These are phyloP conservation scores for Thunnus thynnus DNA, from an alignment of 2,113 vertebrate genomes.

Conservation along the genomic window DNA sequence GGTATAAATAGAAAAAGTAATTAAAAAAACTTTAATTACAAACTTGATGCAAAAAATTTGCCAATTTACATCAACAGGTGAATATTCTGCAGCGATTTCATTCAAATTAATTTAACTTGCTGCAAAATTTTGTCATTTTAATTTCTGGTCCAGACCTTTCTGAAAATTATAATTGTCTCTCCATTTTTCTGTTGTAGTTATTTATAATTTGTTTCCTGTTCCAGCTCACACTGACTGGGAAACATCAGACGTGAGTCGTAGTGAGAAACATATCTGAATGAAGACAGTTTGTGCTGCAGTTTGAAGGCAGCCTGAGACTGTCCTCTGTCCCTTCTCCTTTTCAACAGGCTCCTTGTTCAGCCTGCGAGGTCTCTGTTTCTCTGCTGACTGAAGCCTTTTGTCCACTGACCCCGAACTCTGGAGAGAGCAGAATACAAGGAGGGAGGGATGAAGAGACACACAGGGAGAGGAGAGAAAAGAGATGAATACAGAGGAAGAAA, in stretches of 20 bases:
- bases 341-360: constrained; percentile 12
- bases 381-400: constrained; percentile 18
- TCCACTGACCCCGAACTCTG: not conserved
- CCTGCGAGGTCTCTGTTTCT: not conserved
- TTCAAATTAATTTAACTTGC: too few species aligned
- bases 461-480: not conserved
- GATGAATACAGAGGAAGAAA: not conserved
- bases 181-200: not conserved
- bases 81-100: too few species aligned
- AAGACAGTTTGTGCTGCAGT: not conserved
- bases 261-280: not conserved
- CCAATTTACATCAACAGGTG: too few species aligned
- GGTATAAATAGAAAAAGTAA: too few species aligned
- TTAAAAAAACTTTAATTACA: too few species aligned
- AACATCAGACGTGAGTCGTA: not conserved
- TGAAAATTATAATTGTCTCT: too few species aligned
- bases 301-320: not conserved
- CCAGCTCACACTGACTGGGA: not conserved
- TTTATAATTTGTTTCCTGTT: not conserved
- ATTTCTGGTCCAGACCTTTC: too few species aligned
- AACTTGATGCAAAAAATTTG: too few species aligned
- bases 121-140: too few species aligned
- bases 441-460: too few species aligned
- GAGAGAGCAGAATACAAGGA: not conserved
- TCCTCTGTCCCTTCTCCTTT: not conserved